Conservation (phyloP, 2,113 vertebrate genomes). For the Hydrolagus affinis region DNA sequence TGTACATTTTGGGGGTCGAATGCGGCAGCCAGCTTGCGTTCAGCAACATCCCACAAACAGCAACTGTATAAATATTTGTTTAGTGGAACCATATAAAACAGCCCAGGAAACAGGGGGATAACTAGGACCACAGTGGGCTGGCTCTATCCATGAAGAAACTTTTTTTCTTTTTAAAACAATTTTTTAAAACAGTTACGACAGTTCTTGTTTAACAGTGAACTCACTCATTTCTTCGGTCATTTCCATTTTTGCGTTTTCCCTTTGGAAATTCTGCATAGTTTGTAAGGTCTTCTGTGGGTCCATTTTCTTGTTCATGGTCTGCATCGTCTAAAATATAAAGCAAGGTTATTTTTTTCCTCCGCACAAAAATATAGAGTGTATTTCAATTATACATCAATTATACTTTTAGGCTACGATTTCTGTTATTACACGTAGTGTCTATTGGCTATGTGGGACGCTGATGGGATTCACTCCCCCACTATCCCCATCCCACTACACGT, state of each 20-base stretch:
- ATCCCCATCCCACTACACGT: too few species aligned
- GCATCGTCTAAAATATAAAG: constrained; percentile 74
- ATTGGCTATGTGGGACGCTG: too few species aligned
- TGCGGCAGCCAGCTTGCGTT: too few species aligned
- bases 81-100: background rate
- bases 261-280: constrained; percentile 97
- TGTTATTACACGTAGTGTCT: too few species aligned
- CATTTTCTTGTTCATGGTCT: constrained; percentile 95
- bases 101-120: background rate
- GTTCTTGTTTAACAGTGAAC: constrained; percentile 36
- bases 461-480: too few species aligned
- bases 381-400: constrained; percentile 29
- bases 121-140: background rate
- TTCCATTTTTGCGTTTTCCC: constrained; percentile 97
- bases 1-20: too few species aligned
- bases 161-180: background rate
- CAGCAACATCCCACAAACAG: too few species aligned
- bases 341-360: background rate
- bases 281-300: constrained; percentile 92
- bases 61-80: too few species aligned
- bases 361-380: background rate
- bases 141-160: too few species aligned
- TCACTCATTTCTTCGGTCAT: constrained; percentile 98
- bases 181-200: background rate
- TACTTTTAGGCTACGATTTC: too few species aligned